A percentile compares a stretch with the other conserved stretches of the same genome.
Conservation (phyloP, 2,113 vertebrate species). For the Macheiramphus alcinus region DNA sequence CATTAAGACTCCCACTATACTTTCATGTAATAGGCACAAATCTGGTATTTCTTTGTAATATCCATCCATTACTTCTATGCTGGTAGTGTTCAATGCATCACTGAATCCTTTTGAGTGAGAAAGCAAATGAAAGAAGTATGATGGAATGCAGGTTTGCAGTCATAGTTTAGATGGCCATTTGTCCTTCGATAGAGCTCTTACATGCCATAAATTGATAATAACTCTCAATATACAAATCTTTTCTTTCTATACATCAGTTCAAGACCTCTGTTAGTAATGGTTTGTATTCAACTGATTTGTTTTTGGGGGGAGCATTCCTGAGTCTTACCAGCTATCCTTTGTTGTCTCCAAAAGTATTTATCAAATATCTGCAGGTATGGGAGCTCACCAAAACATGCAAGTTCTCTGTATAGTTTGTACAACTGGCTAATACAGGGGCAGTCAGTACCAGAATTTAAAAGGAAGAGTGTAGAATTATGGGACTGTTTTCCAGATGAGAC, state of each 20-base stretch:
- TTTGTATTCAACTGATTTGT: not conserved
- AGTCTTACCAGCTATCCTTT: not conserved
- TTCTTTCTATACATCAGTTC: not conserved
- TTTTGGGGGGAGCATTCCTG: not conserved
- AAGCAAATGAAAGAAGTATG: not conserved
- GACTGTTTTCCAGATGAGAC: not conserved
- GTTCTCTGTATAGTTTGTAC: not conserved
- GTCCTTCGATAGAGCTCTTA: not conserved
- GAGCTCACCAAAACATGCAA: not conserved
- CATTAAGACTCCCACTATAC: not conserved
- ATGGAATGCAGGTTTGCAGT: not conserved
- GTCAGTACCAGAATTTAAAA: not conserved
- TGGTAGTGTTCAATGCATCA: not conserved
- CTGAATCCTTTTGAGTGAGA: not conserved
- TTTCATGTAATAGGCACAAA: not conserved
- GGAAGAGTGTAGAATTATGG: not conserved
- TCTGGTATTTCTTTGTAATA: not conserved
- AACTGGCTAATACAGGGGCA: not conserved
- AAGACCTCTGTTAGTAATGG: not conserved
- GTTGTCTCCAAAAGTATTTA: not conserved
- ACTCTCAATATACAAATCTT: not conserved
- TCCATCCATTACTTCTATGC: not conserved
- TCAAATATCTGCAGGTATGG: not conserved
- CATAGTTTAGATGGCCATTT: not conserved
- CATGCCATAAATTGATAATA: not conserved